A percentile compares a stretch with the other conserved stretches of the same genome.
Evolutionary conservation across 30 jellyfish, hydroid and myxozoan species (phyloP).

Genomic region (Aurelia aurita complex sp. Pacific): DNA sequence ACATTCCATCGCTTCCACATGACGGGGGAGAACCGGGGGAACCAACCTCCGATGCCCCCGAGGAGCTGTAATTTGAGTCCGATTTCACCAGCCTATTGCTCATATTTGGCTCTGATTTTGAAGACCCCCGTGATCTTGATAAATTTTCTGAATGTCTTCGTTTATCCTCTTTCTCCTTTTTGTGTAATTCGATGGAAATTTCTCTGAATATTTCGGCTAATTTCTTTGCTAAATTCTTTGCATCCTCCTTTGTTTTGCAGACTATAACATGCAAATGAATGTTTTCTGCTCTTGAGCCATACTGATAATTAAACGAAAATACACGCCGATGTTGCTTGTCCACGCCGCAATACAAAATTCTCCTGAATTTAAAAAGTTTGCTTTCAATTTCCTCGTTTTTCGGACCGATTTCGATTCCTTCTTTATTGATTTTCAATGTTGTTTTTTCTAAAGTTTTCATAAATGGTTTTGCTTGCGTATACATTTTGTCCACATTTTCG

Average conservation of each 20-base stretch:
- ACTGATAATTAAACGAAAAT: slow-evolving; percentile 89
- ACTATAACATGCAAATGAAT: slow-evolving; percentile 86
- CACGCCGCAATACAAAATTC: slow-evolving; percentile 94
- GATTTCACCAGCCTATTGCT: slow-evolving; percentile 40
- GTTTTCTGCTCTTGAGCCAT: slow-evolving; percentile 89
- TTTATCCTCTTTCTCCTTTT: slow-evolving; percentile 80
- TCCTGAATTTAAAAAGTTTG: slow-evolving; percentile 74
- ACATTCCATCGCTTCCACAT: slow-evolving; percentile 60
- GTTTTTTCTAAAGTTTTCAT: slow-evolving; percentile 75
- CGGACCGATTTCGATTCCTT: slow-evolving; percentile 85
- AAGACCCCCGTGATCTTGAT: slow-evolving; percentile 72
- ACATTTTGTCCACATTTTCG: slow-evolving; percentile 83
- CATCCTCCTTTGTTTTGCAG: slow-evolving; percentile 88
- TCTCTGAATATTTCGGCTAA: slow-evolving; percentile 79
- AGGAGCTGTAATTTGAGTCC: slow-evolving; percentile 62
- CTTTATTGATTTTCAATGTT: slow-evolving; percentile 46
- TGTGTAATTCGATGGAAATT: slow-evolving; percentile 78
- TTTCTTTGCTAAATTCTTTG: slow-evolving; percentile 80
- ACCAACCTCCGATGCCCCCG: slow-evolving; percentile 15
- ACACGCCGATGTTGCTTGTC: slow-evolving; percentile 91
- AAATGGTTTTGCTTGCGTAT: slow-evolving; percentile 78
- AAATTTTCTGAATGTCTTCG: slow-evolving; percentile 79
- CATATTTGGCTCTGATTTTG: slow-evolving; percentile 66
- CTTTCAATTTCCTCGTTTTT: slow-evolving; percentile 49
- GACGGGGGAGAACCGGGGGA: slow-evolving; percentile 58